Evolutionary conservation across 2,797 vertebrate species (phyloP), one percentile per base, ranked within the genome.

Genomic region (Kryptopterus vitreolus): DNA sequence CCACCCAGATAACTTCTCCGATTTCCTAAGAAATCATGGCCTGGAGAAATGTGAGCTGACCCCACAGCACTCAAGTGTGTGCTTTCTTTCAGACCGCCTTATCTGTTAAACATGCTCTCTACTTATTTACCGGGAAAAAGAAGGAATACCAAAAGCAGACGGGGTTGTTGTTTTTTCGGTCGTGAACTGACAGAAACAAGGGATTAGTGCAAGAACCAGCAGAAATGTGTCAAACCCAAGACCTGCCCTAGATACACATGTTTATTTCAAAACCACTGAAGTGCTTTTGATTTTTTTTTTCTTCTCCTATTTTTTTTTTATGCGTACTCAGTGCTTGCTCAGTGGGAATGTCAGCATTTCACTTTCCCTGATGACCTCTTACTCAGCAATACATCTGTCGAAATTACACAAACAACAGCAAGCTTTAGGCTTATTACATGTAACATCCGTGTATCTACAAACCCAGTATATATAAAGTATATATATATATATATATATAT

Each of bases 281-380:
- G 11, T 16, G 46, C 35, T 68, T 78, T 69, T 20, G 57, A 55
- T 72, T 24, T 74, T 74, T 15, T 38, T 61, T 22, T 29, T 33
- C 24, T 15, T 46, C 11, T 26, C 3, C 1, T 18, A 26, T 16
- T 31, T 31, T 55, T 24, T 74, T 16, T 57, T 68, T 77, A 52
- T 78, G 70, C 77, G 50, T 29, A 53, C 20, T 77, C n/a, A 78
- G 76, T 76, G 71, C 70, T 79, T 78, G 33, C 71, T 79, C 62
- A 76, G 62, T 75, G n/a, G 24, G 55, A 61, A 46, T 48, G 38
- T 69, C 81, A 70, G 77, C 46, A 7, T 29, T 26, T 69, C 63
- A 46, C 57, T 70, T 76, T 78, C 77, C 24, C 7, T 43, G 20
- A 82, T 83, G 65, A 79, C 77, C 72, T 35, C 72, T 76, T 46